Conservation (phyloP, 2,888 invertebrate species). For the Temnothorax unifasciatus region DNA sequence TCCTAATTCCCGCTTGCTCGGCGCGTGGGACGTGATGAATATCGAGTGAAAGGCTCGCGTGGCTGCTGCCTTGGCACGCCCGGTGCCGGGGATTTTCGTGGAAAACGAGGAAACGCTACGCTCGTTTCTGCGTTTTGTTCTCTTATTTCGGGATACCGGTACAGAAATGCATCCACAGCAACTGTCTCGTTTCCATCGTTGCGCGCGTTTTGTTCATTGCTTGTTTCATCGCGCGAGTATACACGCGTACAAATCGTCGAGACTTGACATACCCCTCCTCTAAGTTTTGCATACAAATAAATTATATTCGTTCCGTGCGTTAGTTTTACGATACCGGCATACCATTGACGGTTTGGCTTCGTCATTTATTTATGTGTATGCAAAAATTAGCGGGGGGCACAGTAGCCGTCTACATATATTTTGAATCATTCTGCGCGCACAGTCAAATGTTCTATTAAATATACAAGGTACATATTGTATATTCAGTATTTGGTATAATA, state of each 20-base stretch:
- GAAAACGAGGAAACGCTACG: conserved; percentile 65
- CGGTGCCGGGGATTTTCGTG: conserved; percentile 60
- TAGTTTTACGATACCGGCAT: background rate
- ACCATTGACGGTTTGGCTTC: background rate
- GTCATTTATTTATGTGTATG: background rate
- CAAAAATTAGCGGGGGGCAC: background rate
- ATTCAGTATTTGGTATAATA: background rate
- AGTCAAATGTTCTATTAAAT: background rate
- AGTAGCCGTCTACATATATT: background rate
- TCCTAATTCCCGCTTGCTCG: conserved; percentile 62
- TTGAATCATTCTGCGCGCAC: background rate
- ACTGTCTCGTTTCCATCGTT: background rate
- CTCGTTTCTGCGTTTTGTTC: conserved; percentile 10
- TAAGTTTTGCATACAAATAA: conserved; percentile 6
- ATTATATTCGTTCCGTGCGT: background rate
- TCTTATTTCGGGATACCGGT: background rate
- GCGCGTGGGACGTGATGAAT: conserved; percentile 66
- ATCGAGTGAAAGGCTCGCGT: conserved; percentile 56
- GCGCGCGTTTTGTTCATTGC: background rate
- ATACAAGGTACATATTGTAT: background rate
- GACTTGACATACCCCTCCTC: background rate
- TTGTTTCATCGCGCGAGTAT: background rate
- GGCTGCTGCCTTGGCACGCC: conserved; percentile 62
- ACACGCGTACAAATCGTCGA: background rate
- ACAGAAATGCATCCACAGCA: conserved; percentile 44